Base-by-base conservation (phyloP, 2,113 vertebrate genomes). In the Spea bombifrons region DNA sequence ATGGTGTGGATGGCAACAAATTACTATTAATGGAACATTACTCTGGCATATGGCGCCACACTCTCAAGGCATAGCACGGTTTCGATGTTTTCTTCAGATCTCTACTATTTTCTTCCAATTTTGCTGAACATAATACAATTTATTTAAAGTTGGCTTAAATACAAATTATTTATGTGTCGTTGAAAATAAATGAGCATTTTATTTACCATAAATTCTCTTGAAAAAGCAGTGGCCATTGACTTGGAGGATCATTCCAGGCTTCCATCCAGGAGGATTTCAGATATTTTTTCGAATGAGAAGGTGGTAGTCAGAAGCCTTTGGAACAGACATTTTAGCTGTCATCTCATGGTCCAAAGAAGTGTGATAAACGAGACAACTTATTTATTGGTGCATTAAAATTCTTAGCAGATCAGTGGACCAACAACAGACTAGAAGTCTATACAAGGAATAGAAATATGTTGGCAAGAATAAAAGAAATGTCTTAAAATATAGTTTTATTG, bases 311-410 rank as follows among this genome's bases (percentile, higher is more conserved):
- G 71, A 49, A 73, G 12, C 50, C 49, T 17, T 67, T 66, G 45
- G 48, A 30, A 9, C n/a, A 17, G 63, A 73, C 5, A 15, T 30
- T 52, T 73, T 30, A 73, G 63, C 16, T 66, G 44, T 79, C 49
- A 73, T 43, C 47, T 4, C 16, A 15, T 12, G 8, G 30, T 65
- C 59, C 76, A 78, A 53, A 65, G 13, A 17, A 67, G 53, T 47
- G 13, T 16, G 45, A 67, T 53, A 68, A 67, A 10, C 43, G 10
- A 50, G 46, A 8, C 12, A 59, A 59, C 15, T 48, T 67, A 67
- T 75, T 67, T 57, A 67, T 68, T 17, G 13, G 16, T 16, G 8
- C 44, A 75, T 44, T 75, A 50, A 46, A 66, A 53, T 63, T 12
- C 78, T 81, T 67, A 0, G 0, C 77, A 63, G 73, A 46, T 83